Evolutionary conservation across 2,888 invertebrate genomes (phyloP).

Genomic region (Athalia rosae): DNA sequence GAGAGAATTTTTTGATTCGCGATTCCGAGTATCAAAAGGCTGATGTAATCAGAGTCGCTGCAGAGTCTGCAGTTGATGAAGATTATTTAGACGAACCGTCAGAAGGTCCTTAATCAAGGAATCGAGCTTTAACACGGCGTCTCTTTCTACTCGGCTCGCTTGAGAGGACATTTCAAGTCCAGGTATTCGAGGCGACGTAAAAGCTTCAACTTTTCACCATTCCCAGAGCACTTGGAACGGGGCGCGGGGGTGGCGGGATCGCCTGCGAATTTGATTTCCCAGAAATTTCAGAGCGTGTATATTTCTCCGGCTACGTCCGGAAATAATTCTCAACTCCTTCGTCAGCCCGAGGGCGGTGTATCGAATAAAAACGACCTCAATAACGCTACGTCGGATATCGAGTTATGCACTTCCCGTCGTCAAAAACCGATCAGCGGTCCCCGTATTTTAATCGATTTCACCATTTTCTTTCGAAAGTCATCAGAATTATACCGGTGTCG

Average conservation of each 20-base stretch:
- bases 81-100: slow-evolving; percentile 23
- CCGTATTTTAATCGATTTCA: slow-evolving; percentile 2
- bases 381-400: neutral
- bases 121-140: slow-evolving; percentile 13
- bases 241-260: neutral
- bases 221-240: neutral
- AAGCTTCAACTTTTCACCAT: slow-evolving; percentile 37
- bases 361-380: neutral
- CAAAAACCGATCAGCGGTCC: neutral
- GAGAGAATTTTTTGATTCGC: too few species aligned
- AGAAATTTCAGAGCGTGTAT: slow-evolving; percentile 25
- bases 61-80: neutral
- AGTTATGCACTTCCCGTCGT: neutral
- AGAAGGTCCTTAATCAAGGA: slow-evolving; percentile 39
- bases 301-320: neutral
- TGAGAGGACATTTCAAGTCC: slow-evolving; percentile 26
- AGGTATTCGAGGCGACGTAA: neutral
- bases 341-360: neutral
- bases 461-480: neutral
- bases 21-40: too few species aligned
- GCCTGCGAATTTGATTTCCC: slow-evolving; percentile 49
- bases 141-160: slow-evolving; percentile 15
- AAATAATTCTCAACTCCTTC: slow-evolving; percentile 11
- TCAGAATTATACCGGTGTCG: slow-evolving; percentile 3
- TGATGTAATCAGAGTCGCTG: too few species aligned